These are phyloP conservation scores for Brachylomia viminalis DNA, from an alignment of 2,888 invertebrate genomes.

Conservation along the genomic window DNA sequence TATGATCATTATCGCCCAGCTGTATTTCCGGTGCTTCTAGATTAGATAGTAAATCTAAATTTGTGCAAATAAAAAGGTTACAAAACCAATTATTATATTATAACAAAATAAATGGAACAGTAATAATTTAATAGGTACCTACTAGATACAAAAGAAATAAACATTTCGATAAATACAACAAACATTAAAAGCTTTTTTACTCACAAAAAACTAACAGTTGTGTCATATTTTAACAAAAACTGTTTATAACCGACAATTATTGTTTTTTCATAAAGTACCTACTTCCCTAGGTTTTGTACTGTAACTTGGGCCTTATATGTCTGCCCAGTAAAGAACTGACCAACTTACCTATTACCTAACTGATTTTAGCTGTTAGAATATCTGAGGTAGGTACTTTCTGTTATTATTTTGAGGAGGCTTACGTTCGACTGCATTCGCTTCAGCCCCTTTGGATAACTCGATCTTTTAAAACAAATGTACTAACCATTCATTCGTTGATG, in stretches of 20 bases:
- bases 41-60: slow-evolving; percentile 37
- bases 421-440: not conserved
- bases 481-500: not conserved
- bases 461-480: not conserved
- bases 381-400: slow-evolving; percentile 43
- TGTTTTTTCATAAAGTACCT: slow-evolving; percentile 24
- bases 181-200: slow-evolving; percentile 50
- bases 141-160: slow-evolving; percentile 34
- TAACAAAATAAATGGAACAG: slow-evolving; percentile 17
- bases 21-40: slow-evolving; percentile 12
- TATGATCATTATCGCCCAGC: slow-evolving; percentile 25
- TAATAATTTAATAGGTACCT: slow-evolving; percentile 38
- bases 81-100: slow-evolving; percentile 40
- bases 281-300: slow-evolving; percentile 44
- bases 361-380: slow-evolving; percentile 3
- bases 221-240: slow-evolving; percentile 51
- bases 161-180: slow-evolving; percentile 53
- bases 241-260: slow-evolving; percentile 54
- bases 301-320: slow-evolving; percentile 58
- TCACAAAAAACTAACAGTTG: slow-evolving; percentile 51
- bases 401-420: not conserved
- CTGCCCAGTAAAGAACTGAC: slow-evolving; percentile 28
- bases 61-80: slow-evolving; percentile 34
- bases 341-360: too few relatives aligned
- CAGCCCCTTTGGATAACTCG: not conserved